Evolutionary conservation across 2,888 invertebrate species (phyloP).

Genomic region (Dusona sp.): DNA sequence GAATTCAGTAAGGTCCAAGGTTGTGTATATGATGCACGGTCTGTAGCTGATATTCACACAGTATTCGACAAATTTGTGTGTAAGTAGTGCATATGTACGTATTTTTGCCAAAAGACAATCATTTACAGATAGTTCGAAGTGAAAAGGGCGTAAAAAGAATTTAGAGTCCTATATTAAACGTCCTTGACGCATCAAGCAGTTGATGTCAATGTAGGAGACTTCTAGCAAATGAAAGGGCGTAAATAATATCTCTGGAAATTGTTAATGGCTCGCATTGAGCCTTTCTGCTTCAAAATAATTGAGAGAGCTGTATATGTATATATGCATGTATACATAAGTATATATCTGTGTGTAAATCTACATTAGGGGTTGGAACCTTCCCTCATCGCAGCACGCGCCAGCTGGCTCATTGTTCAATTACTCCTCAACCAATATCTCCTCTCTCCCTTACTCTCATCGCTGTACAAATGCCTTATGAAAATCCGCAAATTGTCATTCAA

Average conservation of each 20-base stretch:
- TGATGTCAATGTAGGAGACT: background rate
- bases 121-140: background rate
- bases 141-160: background rate
- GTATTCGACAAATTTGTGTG: constrained; percentile 50
- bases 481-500: constrained; percentile 46
- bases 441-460: constrained; percentile 71
- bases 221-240: background rate
- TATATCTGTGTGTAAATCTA: constrained; percentile 78
- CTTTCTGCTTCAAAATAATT: background rate
- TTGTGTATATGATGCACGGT: constrained; percentile 63
- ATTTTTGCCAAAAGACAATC: background rate
- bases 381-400: constrained; percentile 83
- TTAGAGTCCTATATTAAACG: background rate
- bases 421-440: constrained; percentile 82
- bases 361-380: constrained; percentile 83
- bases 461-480: constrained; percentile 74
- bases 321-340: constrained; percentile 9
- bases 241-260: background rate
- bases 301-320: background rate
- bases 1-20: background rate
- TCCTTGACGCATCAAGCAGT: background rate
- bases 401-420: constrained; percentile 85
- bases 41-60: constrained; percentile 42
- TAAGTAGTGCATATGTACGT: constrained; percentile 29
- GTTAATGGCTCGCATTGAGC: background rate